Base-by-base conservation (phyloP, 2,888 invertebrate species). In the Horisme vitalbata region DNA sequence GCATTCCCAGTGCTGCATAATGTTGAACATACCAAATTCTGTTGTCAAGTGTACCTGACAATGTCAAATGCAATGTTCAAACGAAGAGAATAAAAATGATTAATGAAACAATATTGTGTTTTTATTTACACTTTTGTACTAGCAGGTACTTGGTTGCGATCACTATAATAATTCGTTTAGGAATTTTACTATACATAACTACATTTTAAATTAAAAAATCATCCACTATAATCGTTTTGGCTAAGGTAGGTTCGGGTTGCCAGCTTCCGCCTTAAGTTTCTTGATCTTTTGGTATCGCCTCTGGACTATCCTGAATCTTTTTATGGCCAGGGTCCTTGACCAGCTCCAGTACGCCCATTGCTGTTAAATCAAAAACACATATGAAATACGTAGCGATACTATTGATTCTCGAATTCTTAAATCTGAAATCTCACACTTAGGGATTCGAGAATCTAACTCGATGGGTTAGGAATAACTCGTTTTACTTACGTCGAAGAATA, bases 1-100 rank as follows among this genome's bases (percentile, higher is more conserved):
- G 26, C 33, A 18, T 36, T 36, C 43, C 52, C 53, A 53, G 53
- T 57, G 50, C 34, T 51, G 49, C 44, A 44, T 33, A 20, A 49
- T 48, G 39, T 41, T 52, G 27, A 58, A 53, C 59, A 55, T 63
- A 70, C 63, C 65, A 69, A 68, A 69, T 70, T 68, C 61, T 75
- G 69, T 74, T 71, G 71, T 73, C 71, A 38, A 71, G 63, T 75
- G 82, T 84, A 83, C 83, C 84, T 83, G 83, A 76, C 75, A 65
- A 68, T 71, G 69, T 63, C 55, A 64, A 70, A 68, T 71, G 68
- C 71, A 59, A 83, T 79, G 83, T 84, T 83, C 81, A 83, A 83
- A 81, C 70, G 65, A 72, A 66, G 71, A 61, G 65, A 82, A 79
- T 80, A 79, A 83, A 82, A 74, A 59, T 57, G 59, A 72, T 68